Conservation (phyloP, 2,888 invertebrate species). For the Erebia aethiops region DNA sequence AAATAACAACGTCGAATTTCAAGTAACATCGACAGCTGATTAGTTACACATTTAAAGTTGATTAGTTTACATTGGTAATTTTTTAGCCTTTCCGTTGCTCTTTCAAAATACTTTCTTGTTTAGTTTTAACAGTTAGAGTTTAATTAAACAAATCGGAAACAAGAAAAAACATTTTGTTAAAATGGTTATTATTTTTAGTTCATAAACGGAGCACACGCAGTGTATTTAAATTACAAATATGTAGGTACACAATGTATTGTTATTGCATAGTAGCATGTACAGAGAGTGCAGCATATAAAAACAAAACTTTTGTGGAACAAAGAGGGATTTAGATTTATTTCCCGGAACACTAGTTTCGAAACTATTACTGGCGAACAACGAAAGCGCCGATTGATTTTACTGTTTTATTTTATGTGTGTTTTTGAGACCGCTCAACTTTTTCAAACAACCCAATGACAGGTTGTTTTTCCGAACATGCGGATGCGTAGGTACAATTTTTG, state of each 20-base stretch:
- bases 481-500: not conserved
- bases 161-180: not conserved
- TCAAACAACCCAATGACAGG: conserved; percentile 8
- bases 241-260: not conserved
- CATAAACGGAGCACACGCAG: not conserved
- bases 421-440: conserved; percentile 30
- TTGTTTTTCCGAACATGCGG: not conserved
- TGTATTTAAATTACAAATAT: not conserved
- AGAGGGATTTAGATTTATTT: conserved; percentile 28
- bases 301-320: conserved; percentile 27
- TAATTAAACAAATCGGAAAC: not conserved
- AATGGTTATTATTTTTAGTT: not conserved
- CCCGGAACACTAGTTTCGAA: conserved; percentile 34
- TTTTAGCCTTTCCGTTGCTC: too few relatives aligned
- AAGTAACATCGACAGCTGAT: too few relatives aligned
- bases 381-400: conserved; percentile 35
- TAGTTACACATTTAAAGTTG: too few relatives aligned
- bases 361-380: conserved; percentile 35
- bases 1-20: too few relatives aligned
- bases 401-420: conserved; percentile 32
- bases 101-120: not conserved
- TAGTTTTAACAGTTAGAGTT: not conserved
- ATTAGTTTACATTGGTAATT: too few relatives aligned
- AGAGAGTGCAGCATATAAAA: conserved; percentile 2
- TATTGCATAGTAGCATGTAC: conserved; percentile 12